Base-by-base conservation (phyloP, 2,888 invertebrate genomes). In the Diabrotica balteata region DNA sequence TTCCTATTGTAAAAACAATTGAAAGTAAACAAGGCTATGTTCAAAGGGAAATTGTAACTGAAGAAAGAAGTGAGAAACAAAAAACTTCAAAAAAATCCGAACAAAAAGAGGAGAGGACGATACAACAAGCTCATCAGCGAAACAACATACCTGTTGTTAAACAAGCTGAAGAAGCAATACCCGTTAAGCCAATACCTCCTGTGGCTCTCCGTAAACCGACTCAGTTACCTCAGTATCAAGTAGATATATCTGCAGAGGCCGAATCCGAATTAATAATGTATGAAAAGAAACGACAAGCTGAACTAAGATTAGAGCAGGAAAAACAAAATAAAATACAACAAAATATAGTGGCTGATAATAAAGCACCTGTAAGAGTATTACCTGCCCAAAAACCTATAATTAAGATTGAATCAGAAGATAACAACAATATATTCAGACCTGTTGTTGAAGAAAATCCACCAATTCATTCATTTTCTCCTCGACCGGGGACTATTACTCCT, bases 141-240 rank as follows among this genome's bases (percentile, higher is more conserved):
- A 50, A 47, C n/a, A 59, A 67, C 32, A 22, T 53, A 8, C 49
- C 55, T 8, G 67, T 75, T 10, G 74, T 73, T 43, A 80, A 77
- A 65, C 80, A 81, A 73, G 75, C 76, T 4, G 81, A 82, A 65
- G 76, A 80, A 65, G 72, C 79, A 1, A 67, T 81, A 10, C 69
- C 75, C 32, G 79, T 80, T 60, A 82, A 80, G 72, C 79, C 83
- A 6, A 46, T 76, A 22, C 78, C 75, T 42, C 72, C 76, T 46
- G 68, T 77, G 7, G 62, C 74, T 66, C 84, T 90, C 72, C 89
- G 89, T 67, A 89, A 87, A 82, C 87, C 90, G 17, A 89, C 89
- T 74, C 85, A 84, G 78, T 87, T 91, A 78, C 90, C 90, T 8
- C 84, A 87, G 66, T 90, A 90, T 80, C 90, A 91, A 83, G 87